phyloP scores from a whole-genome alignment of 2,888 invertebrate genomes.

The Perizoma flavofasciatum region DNA sequence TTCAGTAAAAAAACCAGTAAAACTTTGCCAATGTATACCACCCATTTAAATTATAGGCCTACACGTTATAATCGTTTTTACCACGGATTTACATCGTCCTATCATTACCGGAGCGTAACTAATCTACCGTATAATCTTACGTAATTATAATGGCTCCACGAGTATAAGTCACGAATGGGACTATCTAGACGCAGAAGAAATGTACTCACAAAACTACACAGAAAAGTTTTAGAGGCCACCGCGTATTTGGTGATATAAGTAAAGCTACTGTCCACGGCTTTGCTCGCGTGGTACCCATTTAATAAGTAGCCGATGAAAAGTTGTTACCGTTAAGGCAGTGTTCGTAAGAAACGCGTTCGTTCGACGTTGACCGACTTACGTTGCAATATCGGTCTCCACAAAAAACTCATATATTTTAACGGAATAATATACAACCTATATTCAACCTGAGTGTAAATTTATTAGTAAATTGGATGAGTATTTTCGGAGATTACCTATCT shows the following conservation, averaged over 20 bases:
- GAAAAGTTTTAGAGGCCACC: slow-evolving; percentile 1
- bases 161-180: slow-evolving; percentile 78
- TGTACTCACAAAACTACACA: slow-evolving; percentile 25
- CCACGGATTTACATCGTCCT: slow-evolving; percentile 52
- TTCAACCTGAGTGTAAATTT: no score
- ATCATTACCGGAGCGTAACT: slow-evolving; percentile 67
- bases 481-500: no score
- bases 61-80: slow-evolving; percentile 47
- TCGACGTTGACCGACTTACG: no score
- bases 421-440: no score
- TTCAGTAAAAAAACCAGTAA: slow-evolving; percentile 18
- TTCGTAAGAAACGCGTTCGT: no score
- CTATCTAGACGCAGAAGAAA: slow-evolving; percentile 57
- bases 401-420: no score
- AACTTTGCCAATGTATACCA: slow-evolving; percentile 28
- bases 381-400: no score
- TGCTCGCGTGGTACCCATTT: no score
- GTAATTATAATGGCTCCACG: slow-evolving; percentile 77
- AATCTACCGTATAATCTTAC: slow-evolving; percentile 70
- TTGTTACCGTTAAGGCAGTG: no score
- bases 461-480: no score
- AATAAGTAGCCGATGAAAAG: no score
- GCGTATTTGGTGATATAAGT: background rate
- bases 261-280: no score
- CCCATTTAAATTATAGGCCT: slow-evolving; percentile 32